Evolutionary conservation across 2,888 invertebrate species (phyloP).

Genomic region (Melipona bicolor): DNA sequence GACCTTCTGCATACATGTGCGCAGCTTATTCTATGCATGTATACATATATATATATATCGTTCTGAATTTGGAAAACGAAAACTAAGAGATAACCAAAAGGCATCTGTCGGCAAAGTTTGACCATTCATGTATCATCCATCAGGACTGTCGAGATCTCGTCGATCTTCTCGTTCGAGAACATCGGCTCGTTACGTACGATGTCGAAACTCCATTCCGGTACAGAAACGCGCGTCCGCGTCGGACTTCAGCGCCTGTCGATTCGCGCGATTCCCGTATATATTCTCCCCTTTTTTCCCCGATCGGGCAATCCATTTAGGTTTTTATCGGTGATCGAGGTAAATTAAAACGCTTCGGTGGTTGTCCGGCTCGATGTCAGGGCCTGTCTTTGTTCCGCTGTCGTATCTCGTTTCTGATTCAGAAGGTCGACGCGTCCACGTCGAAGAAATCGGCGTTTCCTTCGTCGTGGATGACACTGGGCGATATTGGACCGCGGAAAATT

Average conservation of each 20-base stretch:
- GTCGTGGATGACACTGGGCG: slow-evolving; percentile 29
- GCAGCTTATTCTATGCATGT: too few species aligned
- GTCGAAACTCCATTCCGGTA: slow-evolving; percentile 10
- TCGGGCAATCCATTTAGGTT: slow-evolving; percentile 38
- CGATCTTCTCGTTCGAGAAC: slow-evolving; percentile 25
- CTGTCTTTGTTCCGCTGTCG: slow-evolving; percentile 35
- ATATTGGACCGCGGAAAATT: slow-evolving; percentile 50
- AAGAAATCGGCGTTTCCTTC: slow-evolving; percentile 49
- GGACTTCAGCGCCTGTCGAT: slow-evolving; percentile 37
- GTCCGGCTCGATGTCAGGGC: slow-evolving; percentile 30
- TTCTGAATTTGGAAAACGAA: not conserved
- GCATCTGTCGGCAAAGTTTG: slow-evolving; percentile 13
- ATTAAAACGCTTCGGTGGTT: slow-evolving; percentile 62
- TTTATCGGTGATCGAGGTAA: slow-evolving; percentile 64
- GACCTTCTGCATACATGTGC: too few species aligned
- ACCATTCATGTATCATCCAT: slow-evolving; percentile 2
- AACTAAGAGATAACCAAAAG: not conserved
- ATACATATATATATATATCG: not conserved
- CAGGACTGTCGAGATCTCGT: slow-evolving; percentile 18
- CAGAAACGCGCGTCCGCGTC: not conserved
- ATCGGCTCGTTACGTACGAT: slow-evolving; percentile 13
- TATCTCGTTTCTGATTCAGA: slow-evolving; percentile 15
- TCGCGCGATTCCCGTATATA: not conserved
- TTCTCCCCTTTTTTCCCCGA: not conserved
- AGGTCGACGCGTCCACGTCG: slow-evolving; percentile 10